Evolutionary conservation across 1,140 invertebrate species (phyloP).

Genomic region (Anagrus nilaparvatae): DNA sequence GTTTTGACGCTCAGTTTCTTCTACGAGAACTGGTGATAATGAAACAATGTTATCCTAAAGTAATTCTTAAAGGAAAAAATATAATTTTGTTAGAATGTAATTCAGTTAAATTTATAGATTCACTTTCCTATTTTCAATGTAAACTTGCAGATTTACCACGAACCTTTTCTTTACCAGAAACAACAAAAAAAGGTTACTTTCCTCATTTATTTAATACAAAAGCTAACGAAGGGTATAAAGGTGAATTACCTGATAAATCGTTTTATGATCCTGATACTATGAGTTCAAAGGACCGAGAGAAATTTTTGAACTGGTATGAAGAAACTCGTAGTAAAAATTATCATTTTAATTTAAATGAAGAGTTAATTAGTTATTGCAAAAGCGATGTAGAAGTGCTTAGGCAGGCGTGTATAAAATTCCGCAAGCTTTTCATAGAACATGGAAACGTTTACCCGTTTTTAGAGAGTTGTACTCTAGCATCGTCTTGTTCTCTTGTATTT

Average conservation of each 20-base stretch:
- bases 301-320: conserved; percentile 15
- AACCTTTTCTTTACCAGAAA: conserved; percentile 18
- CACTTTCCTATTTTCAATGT: conserved; percentile 25
- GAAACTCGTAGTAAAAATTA: conserved; percentile 7
- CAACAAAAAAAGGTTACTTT: conserved; percentile 19
- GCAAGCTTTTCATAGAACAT: not conserved
- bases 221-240: conserved; percentile 21
- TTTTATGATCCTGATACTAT: conserved; percentile 18
- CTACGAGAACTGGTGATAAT: conserved; percentile 14
- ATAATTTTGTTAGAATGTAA: conserved; percentile 15
- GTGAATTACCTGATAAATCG: conserved; percentile 11
- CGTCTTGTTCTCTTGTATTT: not conserved
- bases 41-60: conserved; percentile 7
- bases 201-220: conserved; percentile 22
- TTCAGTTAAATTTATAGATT: conserved; percentile 22
- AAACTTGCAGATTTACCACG: conserved; percentile 18
- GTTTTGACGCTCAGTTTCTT: conserved; percentile 23
- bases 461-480: not conserved
- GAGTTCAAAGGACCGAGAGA: conserved; percentile 3
- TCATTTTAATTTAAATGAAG: conserved; percentile 26
- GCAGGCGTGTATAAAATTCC: not conserved
- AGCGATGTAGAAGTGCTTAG: conserved; percentile 1
- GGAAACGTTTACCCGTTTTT: not conserved
- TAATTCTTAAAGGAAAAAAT: conserved; percentile 19
- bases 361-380: conserved; percentile 1